Conservation (phyloP, 2,888 invertebrate genomes). For the Chalcosyrphus nemorum region DNA sequence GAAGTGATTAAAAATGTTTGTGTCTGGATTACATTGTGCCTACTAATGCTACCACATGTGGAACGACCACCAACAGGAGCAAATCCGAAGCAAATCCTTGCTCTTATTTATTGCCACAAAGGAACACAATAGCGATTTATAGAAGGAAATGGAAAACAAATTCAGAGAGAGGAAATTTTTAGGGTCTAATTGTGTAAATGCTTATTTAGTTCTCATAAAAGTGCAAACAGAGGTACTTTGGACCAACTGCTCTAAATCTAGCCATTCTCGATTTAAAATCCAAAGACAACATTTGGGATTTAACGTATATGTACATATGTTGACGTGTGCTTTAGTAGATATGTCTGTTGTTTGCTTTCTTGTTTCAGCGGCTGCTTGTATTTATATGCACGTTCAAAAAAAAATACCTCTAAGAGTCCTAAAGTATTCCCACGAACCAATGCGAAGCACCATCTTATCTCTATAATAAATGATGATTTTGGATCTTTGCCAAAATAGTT, state of each 20-base stretch:
- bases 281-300: slow-evolving; percentile 22
- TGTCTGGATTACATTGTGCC: slow-evolving; percentile 11
- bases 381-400: too few species aligned
- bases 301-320: slow-evolving; percentile 5
- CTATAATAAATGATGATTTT: slow-evolving; percentile 18
- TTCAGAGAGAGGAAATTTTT: slow-evolving; percentile 17
- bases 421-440: too few species aligned
- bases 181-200: slow-evolving; percentile 13
- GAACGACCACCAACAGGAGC: not conserved
- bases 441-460: slow-evolving; percentile 8
- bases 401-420: slow-evolving; percentile 50
- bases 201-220: slow-evolving; percentile 18
- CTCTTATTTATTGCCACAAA: slow-evolving; percentile 57
- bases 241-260: slow-evolving; percentile 32
- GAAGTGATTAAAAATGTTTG: slow-evolving; percentile 39
- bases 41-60: slow-evolving; percentile 22
- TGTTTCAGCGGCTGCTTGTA: slow-evolving; percentile 3
- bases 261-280: not conserved
- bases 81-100: slow-evolving; percentile 41
- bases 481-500: slow-evolving; percentile 40
- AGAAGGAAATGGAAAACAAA: slow-evolving; percentile 26
- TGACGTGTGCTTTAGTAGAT: not conserved
- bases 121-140: slow-evolving; percentile 23
- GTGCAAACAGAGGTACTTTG: slow-evolving; percentile 10
- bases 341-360: not conserved